Conservation (phyloP, 2,888 invertebrate genomes). For the Fragum fragum region DNA sequence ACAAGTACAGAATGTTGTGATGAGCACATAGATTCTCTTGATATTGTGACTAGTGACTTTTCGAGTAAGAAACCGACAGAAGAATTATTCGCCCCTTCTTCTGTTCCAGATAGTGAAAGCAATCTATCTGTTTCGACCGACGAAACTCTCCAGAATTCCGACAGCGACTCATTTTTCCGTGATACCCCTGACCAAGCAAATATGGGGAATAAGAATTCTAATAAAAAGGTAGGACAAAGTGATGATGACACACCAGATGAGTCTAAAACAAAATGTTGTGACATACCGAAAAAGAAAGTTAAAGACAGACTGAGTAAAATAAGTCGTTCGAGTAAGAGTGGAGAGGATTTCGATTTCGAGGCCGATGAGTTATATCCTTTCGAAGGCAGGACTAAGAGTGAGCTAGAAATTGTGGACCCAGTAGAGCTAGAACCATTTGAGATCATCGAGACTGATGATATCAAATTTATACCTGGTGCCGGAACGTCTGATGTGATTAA, state of each 20-base stretch:
- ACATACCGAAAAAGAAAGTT: constrained; percentile 57
- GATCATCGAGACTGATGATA: constrained; percentile 66
- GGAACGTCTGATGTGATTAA: constrained; percentile 64
- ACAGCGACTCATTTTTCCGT: constrained; percentile 20
- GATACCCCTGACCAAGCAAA: background rate
- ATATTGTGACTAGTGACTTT: background rate
- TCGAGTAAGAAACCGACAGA: background rate
- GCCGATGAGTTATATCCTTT: constrained; percentile 63
- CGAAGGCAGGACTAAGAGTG: constrained; percentile 46
- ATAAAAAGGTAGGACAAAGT: constrained; percentile 32
- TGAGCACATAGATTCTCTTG: background rate
- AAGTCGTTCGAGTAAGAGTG: constrained; percentile 44
- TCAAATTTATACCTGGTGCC: constrained; percentile 61
- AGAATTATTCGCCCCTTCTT: background rate
- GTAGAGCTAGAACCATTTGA: constrained; percentile 68
- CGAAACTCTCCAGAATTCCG: constrained; percentile 50
- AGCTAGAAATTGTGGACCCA: constrained; percentile 56
- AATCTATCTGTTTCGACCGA: constrained; percentile 45
- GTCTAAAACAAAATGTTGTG: constrained; percentile 58
- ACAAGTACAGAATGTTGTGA: background rate
- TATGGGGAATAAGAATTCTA: constrained; percentile 58
- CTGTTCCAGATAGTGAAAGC: constrained; percentile 16
- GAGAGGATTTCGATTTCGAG: constrained; percentile 52
- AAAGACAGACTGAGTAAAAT: constrained; percentile 46
- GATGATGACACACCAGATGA: constrained; percentile 59